These are phyloP conservation scores for Mustelus asterias DNA, from an alignment of 2,113 vertebrate species.

Conservation along the genomic window DNA sequence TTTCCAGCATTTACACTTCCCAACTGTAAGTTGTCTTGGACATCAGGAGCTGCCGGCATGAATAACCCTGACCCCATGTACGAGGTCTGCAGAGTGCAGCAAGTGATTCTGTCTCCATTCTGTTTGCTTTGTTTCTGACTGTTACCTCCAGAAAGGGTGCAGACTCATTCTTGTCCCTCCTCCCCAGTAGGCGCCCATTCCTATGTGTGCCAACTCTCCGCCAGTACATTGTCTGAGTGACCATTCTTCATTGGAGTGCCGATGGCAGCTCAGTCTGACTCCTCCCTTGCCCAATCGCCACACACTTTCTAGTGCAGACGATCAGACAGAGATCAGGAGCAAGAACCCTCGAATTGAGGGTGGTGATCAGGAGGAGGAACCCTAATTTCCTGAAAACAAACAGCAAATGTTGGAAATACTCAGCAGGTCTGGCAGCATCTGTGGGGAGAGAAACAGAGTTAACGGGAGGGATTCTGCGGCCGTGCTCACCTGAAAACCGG, in stretches of 20 bases:
- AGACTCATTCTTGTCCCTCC: background rate
- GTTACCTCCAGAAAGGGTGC: background rate
- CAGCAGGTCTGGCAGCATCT: background rate
- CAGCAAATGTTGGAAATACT: background rate
- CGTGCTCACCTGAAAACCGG: too few species aligned
- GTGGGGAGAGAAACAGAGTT: background rate
- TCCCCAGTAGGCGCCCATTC: background rate
- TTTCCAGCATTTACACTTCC: background rate
- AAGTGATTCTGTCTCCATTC: background rate
- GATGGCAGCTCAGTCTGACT: background rate
- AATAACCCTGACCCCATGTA: background rate
- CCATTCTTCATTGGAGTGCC: background rate
- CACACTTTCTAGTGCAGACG: background rate
- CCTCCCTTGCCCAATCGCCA: background rate
- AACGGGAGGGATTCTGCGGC: background rate
- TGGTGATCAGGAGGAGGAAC: background rate
- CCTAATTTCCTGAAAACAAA: background rate
- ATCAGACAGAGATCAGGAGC: background rate
- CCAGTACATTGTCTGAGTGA: background rate
- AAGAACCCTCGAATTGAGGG: background rate
- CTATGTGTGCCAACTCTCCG: background rate
- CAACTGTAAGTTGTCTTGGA: background rate
- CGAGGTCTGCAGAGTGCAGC: background rate
- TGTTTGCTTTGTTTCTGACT: background rate
- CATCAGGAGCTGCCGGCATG: background rate